A percentile compares a stretch with the other conserved stretches of the same genome.
Evolutionary conservation across 2,888 invertebrate species (phyloP).

Genomic region (Zhuqinia jingwanae): DNA sequence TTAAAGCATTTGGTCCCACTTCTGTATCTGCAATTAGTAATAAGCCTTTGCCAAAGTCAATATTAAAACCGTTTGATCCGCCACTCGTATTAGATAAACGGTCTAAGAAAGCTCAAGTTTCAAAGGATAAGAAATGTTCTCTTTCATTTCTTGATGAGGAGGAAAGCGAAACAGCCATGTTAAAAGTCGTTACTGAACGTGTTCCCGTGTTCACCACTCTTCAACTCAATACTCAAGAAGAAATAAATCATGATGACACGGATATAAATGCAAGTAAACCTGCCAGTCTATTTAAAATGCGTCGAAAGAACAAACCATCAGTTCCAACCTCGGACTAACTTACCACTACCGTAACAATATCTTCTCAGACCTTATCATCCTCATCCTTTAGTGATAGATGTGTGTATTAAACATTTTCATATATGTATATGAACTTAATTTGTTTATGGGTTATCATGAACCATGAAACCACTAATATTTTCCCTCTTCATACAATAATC

Average conservation of each 20-base stretch:
- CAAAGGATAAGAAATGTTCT: slow-evolving; percentile 30
- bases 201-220: slow-evolving; percentile 56
- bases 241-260: background rate
- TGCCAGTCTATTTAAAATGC: slow-evolving; percentile 67
- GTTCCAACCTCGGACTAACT: background rate
- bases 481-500: background rate
- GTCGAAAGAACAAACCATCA: slow-evolving; percentile 42
- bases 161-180: slow-evolving; percentile 23
- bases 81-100: slow-evolving; percentile 53
- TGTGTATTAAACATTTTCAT: background rate
- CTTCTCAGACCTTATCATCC: background rate
- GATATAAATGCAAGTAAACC: slow-evolving; percentile 40
- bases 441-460: background rate
- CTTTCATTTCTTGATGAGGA: slow-evolving; percentile 24
- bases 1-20: slow-evolving; percentile 72
- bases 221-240: slow-evolving; percentile 40
- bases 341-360: background rate
- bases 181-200: slow-evolving; percentile 65
- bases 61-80: slow-evolving; percentile 63
- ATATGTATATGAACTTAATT: background rate
- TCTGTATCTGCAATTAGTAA: slow-evolving; percentile 66
- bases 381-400: background rate
- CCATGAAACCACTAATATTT: background rate
- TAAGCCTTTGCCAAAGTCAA: slow-evolving; percentile 68
- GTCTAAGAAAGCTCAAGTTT: slow-evolving; percentile 49